These are phyloP conservation scores for Oncopodura yosiiana DNA, from an alignment of 1,140 invertebrate species.

Conservation along the genomic window DNA sequence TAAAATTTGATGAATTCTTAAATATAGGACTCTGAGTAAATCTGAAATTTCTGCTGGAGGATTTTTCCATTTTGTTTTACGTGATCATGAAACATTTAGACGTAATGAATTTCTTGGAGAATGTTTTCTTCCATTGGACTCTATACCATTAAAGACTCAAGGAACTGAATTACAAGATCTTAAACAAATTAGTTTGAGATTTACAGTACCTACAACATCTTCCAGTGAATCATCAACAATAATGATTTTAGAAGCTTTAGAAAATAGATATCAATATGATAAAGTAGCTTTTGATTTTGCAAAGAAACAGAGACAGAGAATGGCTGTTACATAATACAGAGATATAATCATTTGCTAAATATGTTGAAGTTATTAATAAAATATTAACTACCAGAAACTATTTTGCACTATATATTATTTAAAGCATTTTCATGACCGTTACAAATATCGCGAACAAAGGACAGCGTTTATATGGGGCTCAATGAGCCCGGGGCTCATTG, in stretches of 20 bases:
- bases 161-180: conserved; percentile 50
- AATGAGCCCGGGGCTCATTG: too few relatives aligned
- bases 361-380: too few relatives aligned
- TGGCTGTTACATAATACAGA: too few relatives aligned
- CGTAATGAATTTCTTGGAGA: conserved; percentile 90
- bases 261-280: conserved; percentile 78
- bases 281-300: conserved; percentile 82
- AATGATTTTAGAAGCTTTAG: conserved; percentile 66
- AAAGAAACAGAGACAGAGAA: conserved; percentile 66
- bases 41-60: conserved; percentile 65
- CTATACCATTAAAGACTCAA: conserved; percentile 52
- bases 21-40: conserved; percentile 58
- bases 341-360: too few relatives aligned
- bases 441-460: too few relatives aligned
- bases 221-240: too few relatives aligned
- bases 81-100: conserved; percentile 88
- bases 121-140: conserved; percentile 69
- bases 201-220: conserved; percentile 71
- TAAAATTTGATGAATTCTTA: too few relatives aligned
- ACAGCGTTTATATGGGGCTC: too few relatives aligned
- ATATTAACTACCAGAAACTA: too few relatives aligned
- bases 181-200: conserved; percentile 64
- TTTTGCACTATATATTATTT: too few relatives aligned
- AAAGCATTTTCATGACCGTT: too few relatives aligned
- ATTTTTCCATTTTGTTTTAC: conserved; percentile 75